Base-by-base conservation (phyloP, 2,888 invertebrate species). In the Acrocyrtus sp. region DNA sequence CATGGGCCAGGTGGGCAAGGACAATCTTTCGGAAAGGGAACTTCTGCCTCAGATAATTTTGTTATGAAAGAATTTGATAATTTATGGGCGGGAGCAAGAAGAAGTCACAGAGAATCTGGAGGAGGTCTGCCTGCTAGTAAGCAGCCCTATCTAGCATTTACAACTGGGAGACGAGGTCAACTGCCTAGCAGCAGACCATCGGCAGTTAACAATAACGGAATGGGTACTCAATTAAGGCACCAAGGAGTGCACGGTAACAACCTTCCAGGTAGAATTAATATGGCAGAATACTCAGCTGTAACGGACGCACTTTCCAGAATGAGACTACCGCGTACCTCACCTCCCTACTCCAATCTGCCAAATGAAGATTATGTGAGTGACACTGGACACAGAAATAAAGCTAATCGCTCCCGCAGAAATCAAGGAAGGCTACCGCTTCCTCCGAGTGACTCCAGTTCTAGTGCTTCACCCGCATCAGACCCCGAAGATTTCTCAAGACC, bases 281-380 rank as follows among this genome's bases (percentile, higher is more conserved):
- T 84, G 79, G 83, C 83, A 73, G 84, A 84, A 75, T 85, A 83
- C 80, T 82, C 82, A 3, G 83, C 84, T 74, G 84, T 85, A 60
- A 83, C 84, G 39, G 83, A 85, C 79, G 84, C 84, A 15, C 82
- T 85, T 66, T 82, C 82, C 62, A 82, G 81, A 78, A 82, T 79
- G 82, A 81, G 80, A 82, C 75, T 76, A 51, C 80, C 80, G 41
- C 67, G 76, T 15, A 79, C 79, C 45, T 80, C 80, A 19, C 80
- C 80, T 8, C 80, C 80, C 26, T 80, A 80, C 65, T 77, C 79
- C 19, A 79, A 79, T 72, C 75, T 80, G 48, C 76, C 78, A 27
- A 80, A 67, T 65, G 81, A 81, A 19, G 81, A 81, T 62, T 81
- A 81, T 62, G 81, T 81, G 12, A 78, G 78, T 63, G 81, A 81